phyloP scores from a whole-genome alignment of 2,888 invertebrate genomes.

The Axea sp. region DNA sequence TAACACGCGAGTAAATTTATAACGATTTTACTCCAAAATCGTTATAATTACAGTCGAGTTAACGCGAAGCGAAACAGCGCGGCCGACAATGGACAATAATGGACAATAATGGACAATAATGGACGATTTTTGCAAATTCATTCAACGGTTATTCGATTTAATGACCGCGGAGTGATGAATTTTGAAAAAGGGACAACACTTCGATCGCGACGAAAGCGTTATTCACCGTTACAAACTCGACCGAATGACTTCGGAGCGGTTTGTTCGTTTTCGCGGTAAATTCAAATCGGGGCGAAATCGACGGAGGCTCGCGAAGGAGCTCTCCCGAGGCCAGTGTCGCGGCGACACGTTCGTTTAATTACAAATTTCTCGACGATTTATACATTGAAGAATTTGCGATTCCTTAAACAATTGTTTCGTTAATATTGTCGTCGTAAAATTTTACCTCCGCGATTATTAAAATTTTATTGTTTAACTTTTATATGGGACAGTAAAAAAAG shows the following conservation, averaged over 20 bases:
- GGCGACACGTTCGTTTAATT: no score
- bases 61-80: conserved; percentile 48
- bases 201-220: no score
- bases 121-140: conserved; percentile 34
- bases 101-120: no score
- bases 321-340: no score
- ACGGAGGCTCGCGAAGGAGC: no score
- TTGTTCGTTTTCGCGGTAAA: no score
- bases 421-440: conserved; percentile 33
- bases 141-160: conserved; percentile 25
- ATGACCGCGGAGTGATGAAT: no score
- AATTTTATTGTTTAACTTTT: conserved; percentile 45
- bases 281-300: no score
- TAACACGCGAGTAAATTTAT: conserved; percentile 58
- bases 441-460: conserved; percentile 45
- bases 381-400: conserved; percentile 8
- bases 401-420: conserved; percentile 19
- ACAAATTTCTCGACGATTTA: neutral
- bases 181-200: no score
- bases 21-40: conserved; percentile 58
- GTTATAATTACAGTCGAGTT: conserved; percentile 53
- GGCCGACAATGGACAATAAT: conserved; percentile 27
- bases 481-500: conserved; percentile 30
- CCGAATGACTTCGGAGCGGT: no score
- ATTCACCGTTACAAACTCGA: no score